These are phyloP conservation scores for Lysiphlebus fabarum DNA, from an alignment of 1,140 invertebrate species.

Conservation along the genomic window DNA sequence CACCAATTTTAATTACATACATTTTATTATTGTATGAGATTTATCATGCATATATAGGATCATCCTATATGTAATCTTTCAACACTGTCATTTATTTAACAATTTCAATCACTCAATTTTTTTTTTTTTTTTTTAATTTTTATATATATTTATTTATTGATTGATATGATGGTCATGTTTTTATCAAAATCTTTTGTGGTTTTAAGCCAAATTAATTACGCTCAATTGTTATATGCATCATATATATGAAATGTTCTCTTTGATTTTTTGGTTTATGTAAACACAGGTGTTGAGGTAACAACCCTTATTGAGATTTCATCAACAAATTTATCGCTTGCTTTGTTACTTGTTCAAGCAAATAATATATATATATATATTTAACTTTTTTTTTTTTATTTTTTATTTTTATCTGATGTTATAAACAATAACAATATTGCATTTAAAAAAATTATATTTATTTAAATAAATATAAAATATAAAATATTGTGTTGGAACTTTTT, in stretches of 20 bases:
- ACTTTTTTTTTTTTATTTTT: too few species aligned
- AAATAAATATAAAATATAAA: too few species aligned
- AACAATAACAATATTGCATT: too few species aligned
- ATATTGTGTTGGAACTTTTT: too few species aligned
- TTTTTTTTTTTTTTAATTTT: too few species aligned
- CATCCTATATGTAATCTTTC: slow-evolving; percentile 48
- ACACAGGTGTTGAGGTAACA: slow-evolving; percentile 45
- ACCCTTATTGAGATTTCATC: too few species aligned
- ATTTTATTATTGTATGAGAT: slow-evolving; percentile 10
- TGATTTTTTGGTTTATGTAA: slow-evolving; percentile 49
- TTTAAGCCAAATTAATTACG: background rate
- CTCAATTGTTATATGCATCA: slow-evolving; percentile 1
- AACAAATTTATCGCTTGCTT: too few species aligned
- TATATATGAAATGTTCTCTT: slow-evolving; percentile 29
- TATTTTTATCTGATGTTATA: too few species aligned
- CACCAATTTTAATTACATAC: slow-evolving; percentile 9
- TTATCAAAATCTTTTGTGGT: background rate
- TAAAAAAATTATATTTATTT: too few species aligned
- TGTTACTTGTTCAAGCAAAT: too few species aligned
- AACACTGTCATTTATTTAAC: slow-evolving; percentile 43
- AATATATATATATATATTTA: too few species aligned
- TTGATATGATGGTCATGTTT: background rate
- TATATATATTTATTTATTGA: slow-evolving; percentile 22
- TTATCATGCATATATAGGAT: slow-evolving; percentile 40
- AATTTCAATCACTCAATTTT: slow-evolving; percentile 46